phyloP scores from a whole-genome alignment of 2,797 vertebrate genomes.

The Mus minutoides region DNA sequence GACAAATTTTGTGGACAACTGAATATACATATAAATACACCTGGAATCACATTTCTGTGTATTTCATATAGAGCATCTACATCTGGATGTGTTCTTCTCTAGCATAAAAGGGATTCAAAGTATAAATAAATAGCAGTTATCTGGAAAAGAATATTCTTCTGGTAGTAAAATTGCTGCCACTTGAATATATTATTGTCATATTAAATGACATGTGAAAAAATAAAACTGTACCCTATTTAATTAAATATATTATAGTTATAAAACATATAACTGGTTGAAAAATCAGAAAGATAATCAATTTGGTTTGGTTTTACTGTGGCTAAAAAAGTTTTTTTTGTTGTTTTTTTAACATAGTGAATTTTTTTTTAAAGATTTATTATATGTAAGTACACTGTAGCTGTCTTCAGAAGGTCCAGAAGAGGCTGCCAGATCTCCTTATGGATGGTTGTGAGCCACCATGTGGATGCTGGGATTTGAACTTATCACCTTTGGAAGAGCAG shows the following conservation, averaged over 20 bases:
- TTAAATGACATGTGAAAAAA: not conserved
- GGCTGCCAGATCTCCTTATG: too few relatives aligned
- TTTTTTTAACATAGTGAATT: conserved; percentile 1
- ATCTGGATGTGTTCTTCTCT: not conserved
- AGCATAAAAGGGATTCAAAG: not conserved
- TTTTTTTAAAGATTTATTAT: too few relatives aligned
- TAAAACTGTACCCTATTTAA: not conserved
- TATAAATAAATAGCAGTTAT: not conserved
- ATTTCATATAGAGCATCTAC: not conserved
- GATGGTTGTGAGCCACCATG: too few relatives aligned
- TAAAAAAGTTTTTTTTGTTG: not conserved
- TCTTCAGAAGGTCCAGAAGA: too few relatives aligned
- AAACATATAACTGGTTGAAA: conserved; percentile 3
- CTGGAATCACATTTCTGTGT: not conserved
- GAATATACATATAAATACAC: not conserved
- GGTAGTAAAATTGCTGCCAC: not conserved
- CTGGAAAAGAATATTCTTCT: not conserved
- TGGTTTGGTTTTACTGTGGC: not conserved
- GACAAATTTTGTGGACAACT: not conserved
- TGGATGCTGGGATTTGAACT: too few relatives aligned
- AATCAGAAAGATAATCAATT: not conserved
- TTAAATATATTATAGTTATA: not conserved
- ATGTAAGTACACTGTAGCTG: too few relatives aligned
- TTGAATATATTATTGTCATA: not conserved
- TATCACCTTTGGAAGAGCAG: too few relatives aligned